Evolutionary conservation across 2,113 vertebrate species (phyloP).

Genomic region (Alosa alosa): DNA sequence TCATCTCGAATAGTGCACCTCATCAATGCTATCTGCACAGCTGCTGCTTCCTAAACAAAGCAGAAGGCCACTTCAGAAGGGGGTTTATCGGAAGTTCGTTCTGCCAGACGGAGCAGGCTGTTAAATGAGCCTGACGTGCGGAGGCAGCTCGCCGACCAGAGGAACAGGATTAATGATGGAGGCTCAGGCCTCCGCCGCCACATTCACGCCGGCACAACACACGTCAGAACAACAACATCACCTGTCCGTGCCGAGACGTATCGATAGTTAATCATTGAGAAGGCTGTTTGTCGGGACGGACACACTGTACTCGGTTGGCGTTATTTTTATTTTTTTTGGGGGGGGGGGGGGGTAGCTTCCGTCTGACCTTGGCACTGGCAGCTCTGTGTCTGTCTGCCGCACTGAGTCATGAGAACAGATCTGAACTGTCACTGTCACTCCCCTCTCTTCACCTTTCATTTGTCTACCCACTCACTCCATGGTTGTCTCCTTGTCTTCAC

Average conservation of each 20-base stretch:
- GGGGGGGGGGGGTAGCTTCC: neutral
- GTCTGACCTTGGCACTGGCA: neutral
- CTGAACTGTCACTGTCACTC: neutral
- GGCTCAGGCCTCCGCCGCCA: neutral
- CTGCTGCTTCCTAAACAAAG: neutral
- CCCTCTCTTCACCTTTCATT: neutral
- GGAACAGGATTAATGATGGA: neutral
- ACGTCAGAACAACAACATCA: neutral
- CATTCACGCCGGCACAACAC: neutral
- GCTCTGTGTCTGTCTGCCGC: neutral
- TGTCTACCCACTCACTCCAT: neutral
- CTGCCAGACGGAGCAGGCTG: neutral
- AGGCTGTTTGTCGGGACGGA: neutral
- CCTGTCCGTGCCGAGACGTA: neutral
- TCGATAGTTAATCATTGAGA: neutral
- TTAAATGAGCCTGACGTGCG: neutral
- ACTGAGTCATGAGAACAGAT: neutral
- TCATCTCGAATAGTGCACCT: neutral
- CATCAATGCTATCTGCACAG: neutral
- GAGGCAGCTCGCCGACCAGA: neutral
- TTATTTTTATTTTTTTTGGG: neutral
- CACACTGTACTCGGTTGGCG: neutral
- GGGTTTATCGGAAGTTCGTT: neutral
- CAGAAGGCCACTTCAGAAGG: neutral
- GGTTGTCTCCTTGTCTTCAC: neutral